Percentiles rank a stretch among this genome's conserved stretches.
Conservation (phyloP, 2,888 invertebrate species). For the Sabatieria punctata region DNA sequence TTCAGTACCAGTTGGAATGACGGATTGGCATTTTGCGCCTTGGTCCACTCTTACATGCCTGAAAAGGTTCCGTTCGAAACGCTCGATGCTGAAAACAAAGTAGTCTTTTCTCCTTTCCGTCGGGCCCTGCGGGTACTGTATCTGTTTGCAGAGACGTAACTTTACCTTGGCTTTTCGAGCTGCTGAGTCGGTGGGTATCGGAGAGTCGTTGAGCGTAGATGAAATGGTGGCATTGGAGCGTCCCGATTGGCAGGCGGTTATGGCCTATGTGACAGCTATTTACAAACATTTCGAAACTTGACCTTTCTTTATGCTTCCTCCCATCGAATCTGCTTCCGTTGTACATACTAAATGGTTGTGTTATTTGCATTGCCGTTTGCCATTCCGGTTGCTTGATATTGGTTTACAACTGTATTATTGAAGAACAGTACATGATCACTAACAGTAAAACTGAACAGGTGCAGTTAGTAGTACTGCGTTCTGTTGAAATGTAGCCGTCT, state of each 20-base stretch:
- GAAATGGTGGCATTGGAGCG: slow-evolving; percentile 85
- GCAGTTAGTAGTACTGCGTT: too few species aligned
- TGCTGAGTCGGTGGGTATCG: slow-evolving; percentile 75
- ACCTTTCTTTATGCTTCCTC: too few species aligned
- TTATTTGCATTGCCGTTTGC: too few species aligned
- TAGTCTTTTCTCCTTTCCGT: slow-evolving; percentile 10
- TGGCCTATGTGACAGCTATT: slow-evolving; percentile 81
- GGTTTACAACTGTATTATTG: too few species aligned
- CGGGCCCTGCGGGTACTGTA: background rate
- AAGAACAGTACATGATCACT: too few species aligned
- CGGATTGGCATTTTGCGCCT: slow-evolving; percentile 72
- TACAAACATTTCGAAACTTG: slow-evolving; percentile 43
- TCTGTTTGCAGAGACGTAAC: slow-evolving; percentile 47
- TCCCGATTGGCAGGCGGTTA: slow-evolving; percentile 89
- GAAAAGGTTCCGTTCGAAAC: slow-evolving; percentile 59
- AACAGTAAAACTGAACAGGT: too few species aligned
- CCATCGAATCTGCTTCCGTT: too few species aligned
- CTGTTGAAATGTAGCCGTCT: too few species aligned
- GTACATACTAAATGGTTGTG: too few species aligned
- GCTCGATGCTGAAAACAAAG: slow-evolving; percentile 52
- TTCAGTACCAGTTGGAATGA: slow-evolving; percentile 95
- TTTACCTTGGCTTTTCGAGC: slow-evolving; percentile 66
- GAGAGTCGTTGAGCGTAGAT: slow-evolving; percentile 73
- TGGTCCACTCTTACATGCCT: slow-evolving; percentile 74
- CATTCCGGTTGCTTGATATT: too few species aligned